These are phyloP conservation scores for Leucopsar rothschildi DNA, from an alignment of 2,113 vertebrate genomes.

Conservation along the genomic window DNA sequence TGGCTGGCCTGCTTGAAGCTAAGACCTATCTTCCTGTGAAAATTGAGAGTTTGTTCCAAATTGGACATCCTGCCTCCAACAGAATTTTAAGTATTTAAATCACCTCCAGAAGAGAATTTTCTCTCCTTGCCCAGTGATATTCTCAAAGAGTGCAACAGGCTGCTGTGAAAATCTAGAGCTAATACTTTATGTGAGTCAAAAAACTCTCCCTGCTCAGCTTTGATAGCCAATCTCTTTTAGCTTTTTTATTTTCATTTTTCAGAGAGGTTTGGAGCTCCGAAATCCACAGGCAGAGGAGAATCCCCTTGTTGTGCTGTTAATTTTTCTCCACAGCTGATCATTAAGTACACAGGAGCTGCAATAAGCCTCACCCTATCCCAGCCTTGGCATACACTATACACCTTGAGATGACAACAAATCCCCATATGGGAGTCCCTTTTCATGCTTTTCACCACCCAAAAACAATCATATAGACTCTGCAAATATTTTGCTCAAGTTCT, in stretches of 20 bases:
- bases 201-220: background rate
- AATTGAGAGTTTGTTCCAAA: background rate
- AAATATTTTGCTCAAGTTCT: background rate
- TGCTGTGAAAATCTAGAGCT: background rate
- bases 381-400: background rate
- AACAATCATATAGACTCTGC: background rate
- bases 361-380: background rate
- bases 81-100: background rate
- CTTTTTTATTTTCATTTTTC: background rate
- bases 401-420: background rate
- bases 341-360: background rate
- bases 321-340: background rate
- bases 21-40: background rate
- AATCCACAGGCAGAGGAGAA: background rate
- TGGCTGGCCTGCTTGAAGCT: background rate
- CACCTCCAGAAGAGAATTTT: background rate
- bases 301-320: background rate
- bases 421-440: background rate
- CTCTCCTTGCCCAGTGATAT: background rate
- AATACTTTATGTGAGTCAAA: background rate
- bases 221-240: background rate
- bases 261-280: background rate
- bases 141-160: background rate
- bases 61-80: accelerated
- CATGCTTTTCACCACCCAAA: background rate